Percentiles rank a stretch among this genome's conserved stretches.
Conservation (phyloP, 1,140 invertebrate genomes). For the Trypoxylus dichotomus region DNA sequence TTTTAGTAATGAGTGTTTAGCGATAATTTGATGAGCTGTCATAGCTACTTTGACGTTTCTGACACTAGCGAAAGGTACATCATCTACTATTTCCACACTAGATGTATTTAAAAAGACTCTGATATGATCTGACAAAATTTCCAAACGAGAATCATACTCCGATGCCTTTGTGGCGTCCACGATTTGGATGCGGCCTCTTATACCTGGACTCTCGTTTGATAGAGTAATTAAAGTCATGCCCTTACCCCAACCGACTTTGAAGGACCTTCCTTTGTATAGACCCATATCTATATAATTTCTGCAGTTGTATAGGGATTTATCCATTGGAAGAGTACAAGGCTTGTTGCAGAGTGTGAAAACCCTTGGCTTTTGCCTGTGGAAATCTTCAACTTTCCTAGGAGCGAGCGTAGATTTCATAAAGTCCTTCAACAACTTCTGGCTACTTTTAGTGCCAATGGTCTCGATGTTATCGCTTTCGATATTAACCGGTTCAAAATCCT, state of each 20-base stretch:
- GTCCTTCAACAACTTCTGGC: neutral
- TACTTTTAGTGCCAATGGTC: neutral
- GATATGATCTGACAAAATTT: neutral
- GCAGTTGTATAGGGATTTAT: conserved; percentile 40
- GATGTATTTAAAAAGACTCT: conserved; percentile 20
- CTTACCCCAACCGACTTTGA: conserved; percentile 75
- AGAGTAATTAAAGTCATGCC: conserved; percentile 58
- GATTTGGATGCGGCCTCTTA: neutral
- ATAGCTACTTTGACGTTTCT: conserved; percentile 15
- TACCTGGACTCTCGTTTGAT: conserved; percentile 21
- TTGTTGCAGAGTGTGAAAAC: neutral
- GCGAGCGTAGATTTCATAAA: neutral
- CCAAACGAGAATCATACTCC: neutral
- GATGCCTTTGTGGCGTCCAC: neutral
- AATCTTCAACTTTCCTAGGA: neutral
- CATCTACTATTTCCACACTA: conserved; percentile 1
- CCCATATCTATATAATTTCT: conserved; percentile 66
- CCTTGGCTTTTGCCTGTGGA: neutral
- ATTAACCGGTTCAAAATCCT: neutral
- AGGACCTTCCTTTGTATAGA: conserved; percentile 67
- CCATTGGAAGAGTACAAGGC: neutral
- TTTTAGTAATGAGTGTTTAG: conserved; percentile 15
- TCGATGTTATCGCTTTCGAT: conserved; percentile 12
- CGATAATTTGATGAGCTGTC: conserved; percentile 28
- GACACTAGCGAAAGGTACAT: conserved; percentile 9